Base-by-base conservation (phyloP, 1,140 invertebrate species). In the Bradysia coprophila region DNA sequence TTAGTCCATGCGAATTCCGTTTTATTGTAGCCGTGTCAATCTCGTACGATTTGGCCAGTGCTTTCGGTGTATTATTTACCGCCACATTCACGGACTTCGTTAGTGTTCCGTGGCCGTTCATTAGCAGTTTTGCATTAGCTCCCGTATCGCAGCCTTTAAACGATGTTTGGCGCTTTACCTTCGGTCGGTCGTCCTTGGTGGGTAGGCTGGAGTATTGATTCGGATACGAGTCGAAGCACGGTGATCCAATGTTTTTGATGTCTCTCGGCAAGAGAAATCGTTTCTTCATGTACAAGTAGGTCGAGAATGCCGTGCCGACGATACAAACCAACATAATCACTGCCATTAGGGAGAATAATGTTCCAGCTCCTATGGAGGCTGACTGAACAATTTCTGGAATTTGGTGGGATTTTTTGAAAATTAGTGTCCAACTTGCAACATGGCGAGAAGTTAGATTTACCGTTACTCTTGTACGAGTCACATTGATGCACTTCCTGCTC, bases 171-270 rank as follows among this genome's bases (percentile, higher is more conserved):
- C 64, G 62, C 55, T 67, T 75, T 62, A 65, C 66, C 36, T 61
- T 65, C 3, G 62, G 72, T 51, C 69, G 55, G 21, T 47, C 72
- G 57, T 80, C 77, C 52, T 79, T 81, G 40, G 81, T 61, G 1
- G 78, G 81, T 22, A 87, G 73, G n/a, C 78, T 76, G 33, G 83
- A 80, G 53, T 87, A 86, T 44, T 80, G 77, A 57, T 86, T 86
- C 50, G 80, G 80, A 51, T 81, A 82, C 1, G 75, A 75, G 40
- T 84, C 82, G 49, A 86, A 87, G 55, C 82, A 81, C 0, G 80
- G 78, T 38, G 73, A 76, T 11, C 72, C 66, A 11, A 38, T 38
- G 13, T 38, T 38, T 38, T 38, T 38, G 4, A 39, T 22, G 11
- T 39, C 61, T 63, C 18, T 62, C 63, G 0, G 79, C 76, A 6